phyloP scores from a whole-genome alignment of 1,140 invertebrate species.

The Diploscapter pachys region DNA sequence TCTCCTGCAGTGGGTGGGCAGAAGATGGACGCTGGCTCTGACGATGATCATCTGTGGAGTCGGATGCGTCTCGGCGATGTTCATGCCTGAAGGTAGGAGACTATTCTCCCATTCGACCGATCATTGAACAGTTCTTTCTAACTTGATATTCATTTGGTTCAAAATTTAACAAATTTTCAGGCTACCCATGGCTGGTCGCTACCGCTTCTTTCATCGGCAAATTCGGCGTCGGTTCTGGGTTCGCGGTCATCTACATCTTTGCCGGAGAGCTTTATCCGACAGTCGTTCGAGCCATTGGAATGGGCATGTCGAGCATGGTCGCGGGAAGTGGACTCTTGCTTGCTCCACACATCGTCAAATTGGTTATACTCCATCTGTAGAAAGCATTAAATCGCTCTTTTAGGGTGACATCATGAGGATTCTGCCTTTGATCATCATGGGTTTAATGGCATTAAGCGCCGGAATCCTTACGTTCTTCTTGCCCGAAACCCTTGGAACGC shows the following conservation, averaged over 20 bases:
- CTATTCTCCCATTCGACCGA: too few species aligned
- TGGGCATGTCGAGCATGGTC: conserved; percentile 82
- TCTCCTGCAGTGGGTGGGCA: conserved; percentile 70
- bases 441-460: conserved; percentile 73
- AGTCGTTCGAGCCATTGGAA: conserved; percentile 76
- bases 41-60: conserved; percentile 80
- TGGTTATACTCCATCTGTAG: conserved; percentile 65
- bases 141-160: not conserved
- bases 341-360: conserved; percentile 78
- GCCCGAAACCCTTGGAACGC: conserved; percentile 78
- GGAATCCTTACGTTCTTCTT: conserved; percentile 77
- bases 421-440: conserved; percentile 80
- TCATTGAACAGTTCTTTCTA: too few species aligned
- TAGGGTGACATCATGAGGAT: conserved; percentile 62
- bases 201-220: conserved; percentile 74
- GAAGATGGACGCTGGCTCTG: conserved; percentile 74
- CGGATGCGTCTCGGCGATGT: conserved; percentile 76
- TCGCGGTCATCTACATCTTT: conserved; percentile 78
- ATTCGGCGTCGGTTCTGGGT: conserved; percentile 72
- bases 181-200: conserved; percentile 65
- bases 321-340: conserved; percentile 73
- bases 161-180: conserved; percentile 11
- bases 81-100: conserved; percentile 51
- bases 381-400: conserved; percentile 14
- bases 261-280: conserved; percentile 79